A percentile compares a stretch with the other conserved stretches of the same genome.
These are phyloP conservation scores for Aramus guarauna DNA, from an alignment of 2,113 vertebrate genomes.

Conservation along the genomic window DNA sequence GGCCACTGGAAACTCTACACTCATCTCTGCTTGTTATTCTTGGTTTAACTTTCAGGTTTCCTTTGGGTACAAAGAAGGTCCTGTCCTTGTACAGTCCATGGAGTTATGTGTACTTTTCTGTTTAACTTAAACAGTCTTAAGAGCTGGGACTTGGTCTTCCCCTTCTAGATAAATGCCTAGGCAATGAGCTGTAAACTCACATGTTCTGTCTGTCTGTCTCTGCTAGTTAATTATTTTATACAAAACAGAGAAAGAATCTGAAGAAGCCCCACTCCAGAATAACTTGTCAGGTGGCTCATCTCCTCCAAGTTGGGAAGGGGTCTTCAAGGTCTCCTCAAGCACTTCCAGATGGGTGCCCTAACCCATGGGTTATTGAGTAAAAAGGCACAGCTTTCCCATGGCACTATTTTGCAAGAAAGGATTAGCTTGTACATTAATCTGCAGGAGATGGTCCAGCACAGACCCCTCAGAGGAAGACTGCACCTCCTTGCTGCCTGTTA, in stretches of 20 bases:
- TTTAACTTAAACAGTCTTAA: neutral
- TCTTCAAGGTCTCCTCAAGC: neutral
- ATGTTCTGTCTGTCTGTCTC: neutral
- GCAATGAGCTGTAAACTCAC: slow-evolving; percentile 34
- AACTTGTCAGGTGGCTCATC: neutral
- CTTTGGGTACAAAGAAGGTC: neutral
- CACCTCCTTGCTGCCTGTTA: neutral
- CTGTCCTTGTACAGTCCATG: neutral
- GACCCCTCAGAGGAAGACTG: accelerated
- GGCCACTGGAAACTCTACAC: neutral
- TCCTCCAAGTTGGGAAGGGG: neutral
- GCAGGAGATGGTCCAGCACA: neutral
- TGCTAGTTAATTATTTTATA: slow-evolving; percentile 8
- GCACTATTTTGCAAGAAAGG: neutral
- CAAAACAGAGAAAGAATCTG: slow-evolving; percentile 47
- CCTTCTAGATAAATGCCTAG: neutral
- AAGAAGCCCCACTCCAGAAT: slow-evolving; percentile 5
- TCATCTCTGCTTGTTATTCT: neutral
- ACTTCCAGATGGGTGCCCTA: neutral
- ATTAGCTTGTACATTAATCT: neutral
- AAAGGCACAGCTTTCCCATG: neutral
- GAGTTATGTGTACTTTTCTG: neutral
- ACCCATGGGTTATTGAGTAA: neutral
- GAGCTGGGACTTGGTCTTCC: neutral
- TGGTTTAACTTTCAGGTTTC: neutral